Percentiles rank a stretch among this genome's conserved stretches.
These are phyloP conservation scores for Pteria penguin DNA, from an alignment of 2,888 invertebrate species.

Conservation along the genomic window DNA sequence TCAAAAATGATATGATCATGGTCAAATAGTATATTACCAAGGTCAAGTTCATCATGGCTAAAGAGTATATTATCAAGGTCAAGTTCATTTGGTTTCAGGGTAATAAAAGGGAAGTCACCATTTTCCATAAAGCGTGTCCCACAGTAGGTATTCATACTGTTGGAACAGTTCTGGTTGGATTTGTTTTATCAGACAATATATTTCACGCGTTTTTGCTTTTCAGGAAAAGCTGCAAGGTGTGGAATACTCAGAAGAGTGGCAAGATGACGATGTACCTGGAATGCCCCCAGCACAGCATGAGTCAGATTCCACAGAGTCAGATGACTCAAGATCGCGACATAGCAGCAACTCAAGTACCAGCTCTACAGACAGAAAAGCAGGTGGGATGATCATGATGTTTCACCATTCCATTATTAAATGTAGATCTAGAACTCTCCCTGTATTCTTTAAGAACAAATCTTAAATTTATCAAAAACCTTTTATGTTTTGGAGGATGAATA, in stretches of 20 bases:
- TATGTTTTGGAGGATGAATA: no score
- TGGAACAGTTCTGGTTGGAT: background rate
- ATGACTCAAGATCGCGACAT: conserved; percentile 38
- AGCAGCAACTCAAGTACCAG: conserved; percentile 48
- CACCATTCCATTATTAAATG: no score
- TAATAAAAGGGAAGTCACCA: background rate
- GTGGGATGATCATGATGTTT: no score
- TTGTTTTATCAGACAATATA: background rate
- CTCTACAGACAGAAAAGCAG: conserved; percentile 50
- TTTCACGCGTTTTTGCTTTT: no score
- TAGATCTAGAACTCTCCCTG: no score
- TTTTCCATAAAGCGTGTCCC: no score
- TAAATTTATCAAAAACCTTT: no score
- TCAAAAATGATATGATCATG: no score
- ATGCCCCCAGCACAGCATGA: conserved; percentile 45
- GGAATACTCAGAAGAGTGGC: conserved; percentile 62
- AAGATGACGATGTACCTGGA: conserved; percentile 64
- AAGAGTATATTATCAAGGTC: no score
- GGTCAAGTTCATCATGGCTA: no score
- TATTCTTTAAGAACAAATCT: no score
- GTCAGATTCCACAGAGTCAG: conserved; percentile 33
- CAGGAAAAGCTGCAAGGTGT: conserved; percentile 54
- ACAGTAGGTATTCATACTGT: background rate
- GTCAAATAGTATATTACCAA: no score
- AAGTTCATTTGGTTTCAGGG: background rate